Percentiles rank a stretch among this genome's conserved stretches.
Conservation (phyloP, 2,797 vertebrate genomes). For the Acanthiza pusilla region DNA sequence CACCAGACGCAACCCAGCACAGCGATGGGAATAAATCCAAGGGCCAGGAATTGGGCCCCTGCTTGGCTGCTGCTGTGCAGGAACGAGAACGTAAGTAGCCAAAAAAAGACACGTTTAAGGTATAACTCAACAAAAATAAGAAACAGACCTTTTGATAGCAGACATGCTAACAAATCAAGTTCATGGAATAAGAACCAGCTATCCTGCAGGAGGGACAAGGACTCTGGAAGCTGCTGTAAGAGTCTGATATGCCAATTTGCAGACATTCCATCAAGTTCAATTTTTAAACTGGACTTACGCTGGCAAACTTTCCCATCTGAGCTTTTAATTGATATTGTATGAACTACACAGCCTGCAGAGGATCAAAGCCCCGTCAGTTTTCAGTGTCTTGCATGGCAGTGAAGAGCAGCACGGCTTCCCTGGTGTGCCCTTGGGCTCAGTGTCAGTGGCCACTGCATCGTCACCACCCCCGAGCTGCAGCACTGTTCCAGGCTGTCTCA, state of each 20-base stretch:
- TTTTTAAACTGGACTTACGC: background rate
- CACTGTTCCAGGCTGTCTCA: background rate
- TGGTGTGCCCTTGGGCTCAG: accelerated
- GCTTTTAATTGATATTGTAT: background rate
- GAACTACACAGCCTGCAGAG: background rate
- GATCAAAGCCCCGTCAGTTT: background rate
- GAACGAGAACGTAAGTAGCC: background rate
- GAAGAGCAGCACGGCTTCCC: background rate
- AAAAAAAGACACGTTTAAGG: conserved; percentile 37
- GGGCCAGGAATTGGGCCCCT: conserved; percentile 49
- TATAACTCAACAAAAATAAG: conserved; percentile 58
- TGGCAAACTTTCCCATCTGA: background rate
- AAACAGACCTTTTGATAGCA: conserved; percentile 55
- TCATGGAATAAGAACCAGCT: background rate
- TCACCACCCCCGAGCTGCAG: accelerated
- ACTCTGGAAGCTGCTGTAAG: background rate
- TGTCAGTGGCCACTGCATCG: accelerated
- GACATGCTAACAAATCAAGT: conserved; percentile 32
- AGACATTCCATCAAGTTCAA: background rate
- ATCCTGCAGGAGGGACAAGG: background rate
- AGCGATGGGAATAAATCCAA: conserved; percentile 22
- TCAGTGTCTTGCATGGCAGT: background rate
- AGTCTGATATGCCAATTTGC: background rate
- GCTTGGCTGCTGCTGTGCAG: conserved; percentile 17
- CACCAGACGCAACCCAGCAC: conserved; percentile 32